Percentiles rank a stretch among this genome's conserved stretches.
phyloP scores from a whole-genome alignment of 92 coral and sea anemone species.

The Diadumene lineata region DNA sequence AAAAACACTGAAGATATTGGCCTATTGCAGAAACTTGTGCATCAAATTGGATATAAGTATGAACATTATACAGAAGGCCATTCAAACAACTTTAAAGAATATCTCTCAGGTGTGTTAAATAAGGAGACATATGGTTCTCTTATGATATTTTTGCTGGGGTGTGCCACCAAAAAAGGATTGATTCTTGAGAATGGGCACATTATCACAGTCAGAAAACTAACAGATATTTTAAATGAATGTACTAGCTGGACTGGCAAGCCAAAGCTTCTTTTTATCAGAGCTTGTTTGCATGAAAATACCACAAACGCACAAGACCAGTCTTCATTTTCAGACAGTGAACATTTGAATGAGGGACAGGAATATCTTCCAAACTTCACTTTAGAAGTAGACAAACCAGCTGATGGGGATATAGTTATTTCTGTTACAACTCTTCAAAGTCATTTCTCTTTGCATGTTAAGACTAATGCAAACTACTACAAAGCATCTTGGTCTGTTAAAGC shows the following conservation, averaged over 20 bases:
- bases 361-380: no score
- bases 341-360: no score
- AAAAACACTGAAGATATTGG: constrained; percentile 33
- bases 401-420: no score
- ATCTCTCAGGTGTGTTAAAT: neutral
- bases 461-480: no score
- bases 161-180: constrained; percentile 21
- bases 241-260: constrained; percentile 39
- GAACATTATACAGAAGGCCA: neutral
- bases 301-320: no score
- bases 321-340: no score
- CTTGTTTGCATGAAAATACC: constrained; percentile 20
- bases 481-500: neutral
- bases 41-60: constrained; percentile 31
- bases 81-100: neutral
- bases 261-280: constrained; percentile 45
- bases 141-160: constrained; percentile 38
- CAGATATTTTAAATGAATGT: constrained; percentile 8
- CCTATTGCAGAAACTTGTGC: constrained; percentile 18
- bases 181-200: constrained; percentile 15
- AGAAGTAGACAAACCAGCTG: no score
- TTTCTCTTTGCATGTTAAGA: no score
- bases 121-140: neutral
- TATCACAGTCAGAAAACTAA: constrained; percentile 14
- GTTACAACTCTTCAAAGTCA: no score